Percentiles rank a stretch among this genome's conserved stretches.
Evolutionary conservation across 2,113 vertebrate species (phyloP).

Genomic region (Neogale vison): DNA sequence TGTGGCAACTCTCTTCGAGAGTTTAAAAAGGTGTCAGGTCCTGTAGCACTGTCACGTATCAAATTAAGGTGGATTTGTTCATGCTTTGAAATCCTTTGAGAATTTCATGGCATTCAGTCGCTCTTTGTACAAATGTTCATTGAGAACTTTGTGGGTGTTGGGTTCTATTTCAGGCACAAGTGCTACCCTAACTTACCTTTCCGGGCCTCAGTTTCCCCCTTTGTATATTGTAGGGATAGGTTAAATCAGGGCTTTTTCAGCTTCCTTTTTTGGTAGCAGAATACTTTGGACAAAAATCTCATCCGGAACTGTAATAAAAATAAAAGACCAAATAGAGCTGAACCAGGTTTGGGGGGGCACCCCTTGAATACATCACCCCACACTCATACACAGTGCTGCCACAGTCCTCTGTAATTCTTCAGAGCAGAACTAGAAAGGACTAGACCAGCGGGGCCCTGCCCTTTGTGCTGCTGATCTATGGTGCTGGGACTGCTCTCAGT

Average conservation of each 20-base stretch:
- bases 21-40: background rate
- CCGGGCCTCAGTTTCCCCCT: background rate
- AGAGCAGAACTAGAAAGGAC: background rate
- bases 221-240: background rate
- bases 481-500: background rate
- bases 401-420: background rate
- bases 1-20: background rate
- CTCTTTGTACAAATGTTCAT: background rate
- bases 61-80: constrained; percentile 10
- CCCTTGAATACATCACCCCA: background rate
- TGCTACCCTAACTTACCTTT: background rate
- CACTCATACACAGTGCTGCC: background rate
- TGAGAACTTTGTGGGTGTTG: background rate
- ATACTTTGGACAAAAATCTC: constrained; percentile 33
- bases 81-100: constrained; percentile 19
- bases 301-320: background rate
- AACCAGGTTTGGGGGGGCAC: background rate
- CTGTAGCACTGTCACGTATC: background rate
- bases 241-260: background rate
- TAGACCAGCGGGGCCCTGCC: background rate
- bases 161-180: background rate
- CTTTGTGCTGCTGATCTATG: background rate
- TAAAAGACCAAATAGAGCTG: constrained; percentile 20
- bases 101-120: background rate
- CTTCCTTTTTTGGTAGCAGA: background rate